Conservation (phyloP, 2,888 invertebrate species). For the Tubulanus polymorphus region DNA sequence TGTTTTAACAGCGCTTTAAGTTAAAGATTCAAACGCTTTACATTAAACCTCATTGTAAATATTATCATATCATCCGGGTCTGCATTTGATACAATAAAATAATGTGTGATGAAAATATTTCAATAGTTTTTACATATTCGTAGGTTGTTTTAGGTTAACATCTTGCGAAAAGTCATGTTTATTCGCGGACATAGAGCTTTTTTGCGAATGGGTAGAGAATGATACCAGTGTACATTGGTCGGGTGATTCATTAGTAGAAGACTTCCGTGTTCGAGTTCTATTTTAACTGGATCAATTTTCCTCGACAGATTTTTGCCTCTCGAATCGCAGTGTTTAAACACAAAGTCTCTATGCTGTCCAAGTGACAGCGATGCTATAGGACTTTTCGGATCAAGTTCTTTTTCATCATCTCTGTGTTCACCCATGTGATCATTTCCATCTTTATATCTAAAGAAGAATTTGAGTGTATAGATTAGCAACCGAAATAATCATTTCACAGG, state of each 20-base stretch:
- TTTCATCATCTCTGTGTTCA: slow-evolving; percentile 69
- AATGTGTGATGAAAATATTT: no score
- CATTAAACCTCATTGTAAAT: no score
- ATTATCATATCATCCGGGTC: no score
- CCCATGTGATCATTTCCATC: slow-evolving; percentile 69
- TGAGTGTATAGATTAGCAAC: not conserved
- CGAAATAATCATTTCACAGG: not conserved
- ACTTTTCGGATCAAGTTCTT: slow-evolving; percentile 61
- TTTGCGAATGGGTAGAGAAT: slow-evolving; percentile 64
- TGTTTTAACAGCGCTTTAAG: no score
- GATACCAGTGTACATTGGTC: slow-evolving; percentile 69
- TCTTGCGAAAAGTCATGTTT: slow-evolving; percentile 64
- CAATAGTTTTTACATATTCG: no score
- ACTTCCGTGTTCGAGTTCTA: slow-evolving; percentile 65
- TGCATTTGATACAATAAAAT: no score
- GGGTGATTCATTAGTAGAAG: slow-evolving; percentile 68
- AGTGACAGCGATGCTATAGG: slow-evolving; percentile 69
- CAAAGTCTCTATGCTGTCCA: slow-evolving; percentile 64
- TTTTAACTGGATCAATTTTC: slow-evolving; percentile 55
- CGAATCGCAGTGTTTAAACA: slow-evolving; percentile 60
- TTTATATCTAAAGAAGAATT: slow-evolving; percentile 62
- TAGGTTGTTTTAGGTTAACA: slow-evolving; percentile 5
- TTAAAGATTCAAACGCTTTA: no score
- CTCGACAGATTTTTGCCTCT: slow-evolving; percentile 31
- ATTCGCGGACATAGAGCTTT: slow-evolving; percentile 60